Conservation (phyloP, 2,113 vertebrate species). For the Anarhynchus alexandrinus region DNA sequence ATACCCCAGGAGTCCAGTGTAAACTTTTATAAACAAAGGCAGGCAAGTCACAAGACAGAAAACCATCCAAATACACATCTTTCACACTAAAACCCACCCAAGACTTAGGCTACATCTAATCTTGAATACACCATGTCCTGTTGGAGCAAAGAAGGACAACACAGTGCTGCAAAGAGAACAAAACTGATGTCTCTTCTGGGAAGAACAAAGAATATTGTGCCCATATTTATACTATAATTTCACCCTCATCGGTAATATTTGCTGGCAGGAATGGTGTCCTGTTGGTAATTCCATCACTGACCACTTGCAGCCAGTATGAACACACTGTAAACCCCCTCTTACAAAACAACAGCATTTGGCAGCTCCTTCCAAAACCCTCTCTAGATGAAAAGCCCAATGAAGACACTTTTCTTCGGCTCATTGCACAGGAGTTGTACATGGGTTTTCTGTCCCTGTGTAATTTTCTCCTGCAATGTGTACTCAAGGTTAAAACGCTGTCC, state of each 20-base stretch:
- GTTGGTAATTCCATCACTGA: neutral
- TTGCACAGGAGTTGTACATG: neutral
- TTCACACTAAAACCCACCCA: neutral
- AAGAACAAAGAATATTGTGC: neutral
- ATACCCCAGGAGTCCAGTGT: neutral
- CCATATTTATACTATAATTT: neutral
- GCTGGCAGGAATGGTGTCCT: neutral
- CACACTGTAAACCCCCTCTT: neutral
- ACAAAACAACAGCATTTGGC: neutral
- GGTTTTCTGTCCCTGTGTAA: neutral
- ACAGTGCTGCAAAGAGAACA: neutral
- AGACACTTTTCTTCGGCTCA: conserved; percentile 19
- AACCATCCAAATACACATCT: neutral
- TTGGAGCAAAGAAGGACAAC: neutral
- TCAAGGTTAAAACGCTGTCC: conserved; percentile 43
- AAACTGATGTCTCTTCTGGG: neutral
- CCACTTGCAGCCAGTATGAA: neutral
- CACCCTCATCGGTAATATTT: neutral
- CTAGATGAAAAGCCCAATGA: neutral
- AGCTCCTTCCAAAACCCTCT: neutral
- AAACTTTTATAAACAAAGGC: neutral
- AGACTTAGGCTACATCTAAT: neutral
- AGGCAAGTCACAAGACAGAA: neutral
- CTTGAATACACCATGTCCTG: neutral
- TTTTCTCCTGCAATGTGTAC: conserved; percentile 17